Evolutionary conservation across 2,797 vertebrate species (phyloP).

Genomic region (Florisuga fusca): DNA sequence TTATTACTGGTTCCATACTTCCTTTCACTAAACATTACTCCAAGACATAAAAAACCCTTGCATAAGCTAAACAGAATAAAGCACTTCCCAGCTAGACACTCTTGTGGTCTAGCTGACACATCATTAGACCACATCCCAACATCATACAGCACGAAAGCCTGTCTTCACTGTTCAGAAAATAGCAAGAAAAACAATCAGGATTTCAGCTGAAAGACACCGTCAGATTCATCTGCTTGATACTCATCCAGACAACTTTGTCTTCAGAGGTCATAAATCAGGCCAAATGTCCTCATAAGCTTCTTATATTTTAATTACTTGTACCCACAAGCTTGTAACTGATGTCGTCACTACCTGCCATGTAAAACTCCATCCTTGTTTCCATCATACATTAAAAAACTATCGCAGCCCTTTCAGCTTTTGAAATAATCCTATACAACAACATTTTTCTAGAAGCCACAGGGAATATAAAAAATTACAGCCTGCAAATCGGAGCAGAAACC

Average conservation of each 20-base stretch:
- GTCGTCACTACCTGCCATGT: neutral
- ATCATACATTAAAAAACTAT: neutral
- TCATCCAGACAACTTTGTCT: neutral
- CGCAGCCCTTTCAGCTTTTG: neutral
- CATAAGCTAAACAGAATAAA: neutral
- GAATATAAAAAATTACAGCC: neutral
- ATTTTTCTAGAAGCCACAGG: neutral
- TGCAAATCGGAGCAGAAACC: conserved; percentile 7
- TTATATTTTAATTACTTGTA: neutral
- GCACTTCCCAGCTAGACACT: neutral
- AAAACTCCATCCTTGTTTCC: neutral
- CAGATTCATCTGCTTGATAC: neutral
- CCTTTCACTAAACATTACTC: neutral
- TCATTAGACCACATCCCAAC: neutral
- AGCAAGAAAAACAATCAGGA: neutral
- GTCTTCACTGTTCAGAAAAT: neutral
- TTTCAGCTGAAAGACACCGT: neutral
- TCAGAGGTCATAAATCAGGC: neutral
- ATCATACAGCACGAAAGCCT: neutral
- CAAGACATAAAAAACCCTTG: neutral
- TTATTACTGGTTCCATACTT: neutral
- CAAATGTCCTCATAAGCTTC: neutral
- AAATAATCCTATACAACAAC: neutral
- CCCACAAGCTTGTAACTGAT: neutral
- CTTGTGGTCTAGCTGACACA: neutral